These are phyloP conservation scores for Emmelina monodactyla DNA, from an alignment of 2,888 invertebrate species.

Conservation along the genomic window DNA sequence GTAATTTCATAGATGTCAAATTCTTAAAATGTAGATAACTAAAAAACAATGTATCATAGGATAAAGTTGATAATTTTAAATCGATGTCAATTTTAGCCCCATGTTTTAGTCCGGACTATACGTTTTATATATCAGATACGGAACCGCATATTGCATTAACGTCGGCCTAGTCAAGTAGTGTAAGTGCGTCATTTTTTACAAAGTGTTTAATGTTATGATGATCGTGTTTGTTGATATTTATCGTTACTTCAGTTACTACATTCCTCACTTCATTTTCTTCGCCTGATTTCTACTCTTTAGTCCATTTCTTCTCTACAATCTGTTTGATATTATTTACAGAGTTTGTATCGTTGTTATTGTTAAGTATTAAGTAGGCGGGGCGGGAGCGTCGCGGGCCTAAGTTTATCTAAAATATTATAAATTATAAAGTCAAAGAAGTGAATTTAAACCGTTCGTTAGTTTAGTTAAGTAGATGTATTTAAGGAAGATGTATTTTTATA, in stretches of 20 bases:
- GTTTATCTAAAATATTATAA: slow-evolving; percentile 8
- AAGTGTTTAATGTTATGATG: slow-evolving; percentile 40
- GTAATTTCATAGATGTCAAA: slow-evolving; percentile 45
- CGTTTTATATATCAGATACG: slow-evolving; percentile 40
- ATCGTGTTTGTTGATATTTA: slow-evolving; percentile 31
- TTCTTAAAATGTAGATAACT: slow-evolving; percentile 35
- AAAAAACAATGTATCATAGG: slow-evolving; percentile 51
- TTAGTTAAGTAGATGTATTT: slow-evolving; percentile 42
- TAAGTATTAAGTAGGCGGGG: slow-evolving; percentile 40
- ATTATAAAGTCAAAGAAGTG: slow-evolving; percentile 20
- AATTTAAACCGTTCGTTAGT: slow-evolving; percentile 33
- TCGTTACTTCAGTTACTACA: slow-evolving; percentile 16
- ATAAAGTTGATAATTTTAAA: slow-evolving; percentile 54
- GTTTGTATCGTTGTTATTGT: slow-evolving; percentile 34
- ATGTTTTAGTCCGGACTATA: slow-evolving; percentile 29
- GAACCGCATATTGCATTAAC: too few species aligned
- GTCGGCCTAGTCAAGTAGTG: slow-evolving; percentile 26
- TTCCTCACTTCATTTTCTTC: slow-evolving; percentile 6
- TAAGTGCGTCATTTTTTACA: slow-evolving; percentile 41
- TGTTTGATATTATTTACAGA: background rate
- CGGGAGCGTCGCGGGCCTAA: slow-evolving; percentile 32
- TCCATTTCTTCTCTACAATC: background rate
- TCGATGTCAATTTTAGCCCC: slow-evolving; percentile 60
- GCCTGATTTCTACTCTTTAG: background rate
- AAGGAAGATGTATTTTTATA: slow-evolving; percentile 57